A percentile compares a stretch with the other conserved stretches of the same genome.
Evolutionary conservation across 1,140 invertebrate species (phyloP).

Genomic region (Stenopsyche tienmushanensis): DNA sequence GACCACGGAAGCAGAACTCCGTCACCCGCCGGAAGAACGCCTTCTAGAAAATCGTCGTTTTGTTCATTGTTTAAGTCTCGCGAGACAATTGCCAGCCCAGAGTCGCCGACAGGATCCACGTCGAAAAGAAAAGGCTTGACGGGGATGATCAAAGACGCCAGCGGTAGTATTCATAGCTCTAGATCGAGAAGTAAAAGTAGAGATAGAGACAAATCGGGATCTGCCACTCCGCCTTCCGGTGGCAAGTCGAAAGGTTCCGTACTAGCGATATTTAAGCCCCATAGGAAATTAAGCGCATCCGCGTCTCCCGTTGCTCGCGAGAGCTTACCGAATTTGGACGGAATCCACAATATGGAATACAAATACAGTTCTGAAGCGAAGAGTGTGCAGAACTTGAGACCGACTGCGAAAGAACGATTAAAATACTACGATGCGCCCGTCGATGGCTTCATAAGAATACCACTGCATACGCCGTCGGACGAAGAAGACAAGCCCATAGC

Average conservation of each 20-base stretch:
- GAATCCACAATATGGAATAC: slow-evolving; percentile 27
- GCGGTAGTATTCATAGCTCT: slow-evolving; percentile 42
- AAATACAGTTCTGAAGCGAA: slow-evolving; percentile 38
- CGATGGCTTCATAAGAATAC: slow-evolving; percentile 64
- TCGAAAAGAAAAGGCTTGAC: slow-evolving; percentile 46
- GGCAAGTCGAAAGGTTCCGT: slow-evolving; percentile 63
- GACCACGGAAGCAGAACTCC: slow-evolving; percentile 50
- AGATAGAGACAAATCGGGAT: slow-evolving; percentile 54
- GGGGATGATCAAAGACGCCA: slow-evolving; percentile 23
- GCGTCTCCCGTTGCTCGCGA: slow-evolving; percentile 38
- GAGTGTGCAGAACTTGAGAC: slow-evolving; percentile 36
- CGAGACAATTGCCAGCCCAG: slow-evolving; percentile 62
- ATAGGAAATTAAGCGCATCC: slow-evolving; percentile 45
- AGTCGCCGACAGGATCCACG: slow-evolving; percentile 60
- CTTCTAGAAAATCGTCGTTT: slow-evolving; percentile 77
- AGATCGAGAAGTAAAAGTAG: slow-evolving; percentile 66
- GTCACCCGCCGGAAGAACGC: slow-evolving; percentile 53
- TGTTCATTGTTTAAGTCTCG: slow-evolving; percentile 72
- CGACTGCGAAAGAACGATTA: slow-evolving; percentile 45
- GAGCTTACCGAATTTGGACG: slow-evolving; percentile 39
- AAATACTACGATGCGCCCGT: slow-evolving; percentile 63
- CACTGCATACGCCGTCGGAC: slow-evolving; percentile 65
- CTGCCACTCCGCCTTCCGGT: slow-evolving; percentile 54
- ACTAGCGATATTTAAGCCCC: slow-evolving; percentile 62
- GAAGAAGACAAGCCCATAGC: slow-evolving; percentile 51